These are phyloP conservation scores for Peucedramus taeniatus DNA, from an alignment of 2,113 vertebrate genomes.

Conservation along the genomic window DNA sequence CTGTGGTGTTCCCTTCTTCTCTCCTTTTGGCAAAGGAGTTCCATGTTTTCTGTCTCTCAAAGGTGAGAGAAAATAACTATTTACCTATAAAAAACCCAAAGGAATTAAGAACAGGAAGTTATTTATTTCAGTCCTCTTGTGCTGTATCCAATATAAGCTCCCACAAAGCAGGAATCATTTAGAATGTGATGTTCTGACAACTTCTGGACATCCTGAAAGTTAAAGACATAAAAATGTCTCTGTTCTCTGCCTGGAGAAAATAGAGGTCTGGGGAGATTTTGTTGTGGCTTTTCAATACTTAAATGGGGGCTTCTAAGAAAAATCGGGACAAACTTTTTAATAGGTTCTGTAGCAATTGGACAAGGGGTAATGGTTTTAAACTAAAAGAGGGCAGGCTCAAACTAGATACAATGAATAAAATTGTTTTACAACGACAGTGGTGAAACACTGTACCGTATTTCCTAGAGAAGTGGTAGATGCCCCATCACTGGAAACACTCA, in stretches of 20 bases:
- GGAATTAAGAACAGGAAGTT: background rate
- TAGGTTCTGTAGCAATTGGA: accelerated
- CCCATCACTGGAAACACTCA: background rate
- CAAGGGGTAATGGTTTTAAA: background rate
- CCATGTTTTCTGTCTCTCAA: background rate
- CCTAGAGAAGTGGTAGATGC: background rate
- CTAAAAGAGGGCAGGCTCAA: background rate
- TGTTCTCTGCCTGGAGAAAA: background rate
- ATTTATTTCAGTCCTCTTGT: background rate
- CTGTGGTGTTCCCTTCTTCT: background rate
- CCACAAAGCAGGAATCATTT: background rate
- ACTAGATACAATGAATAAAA: background rate
- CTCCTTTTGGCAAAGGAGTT: background rate
- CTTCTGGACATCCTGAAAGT: background rate
- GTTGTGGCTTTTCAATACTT: background rate
- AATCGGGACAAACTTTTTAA: background rate
- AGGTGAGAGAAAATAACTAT: background rate
- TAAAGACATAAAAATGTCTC: background rate
- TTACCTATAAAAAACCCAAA: background rate
- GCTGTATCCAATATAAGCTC: background rate
- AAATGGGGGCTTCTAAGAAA: background rate
- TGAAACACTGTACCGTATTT: background rate
- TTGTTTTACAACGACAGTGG: background rate
- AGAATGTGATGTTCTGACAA: background rate
- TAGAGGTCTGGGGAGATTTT: background rate